A percentile compares a stretch with the other conserved stretches of the same genome.
Evolutionary conservation across 2,797 vertebrate species (phyloP).

Genomic region (Halcyon leucocephala): DNA sequence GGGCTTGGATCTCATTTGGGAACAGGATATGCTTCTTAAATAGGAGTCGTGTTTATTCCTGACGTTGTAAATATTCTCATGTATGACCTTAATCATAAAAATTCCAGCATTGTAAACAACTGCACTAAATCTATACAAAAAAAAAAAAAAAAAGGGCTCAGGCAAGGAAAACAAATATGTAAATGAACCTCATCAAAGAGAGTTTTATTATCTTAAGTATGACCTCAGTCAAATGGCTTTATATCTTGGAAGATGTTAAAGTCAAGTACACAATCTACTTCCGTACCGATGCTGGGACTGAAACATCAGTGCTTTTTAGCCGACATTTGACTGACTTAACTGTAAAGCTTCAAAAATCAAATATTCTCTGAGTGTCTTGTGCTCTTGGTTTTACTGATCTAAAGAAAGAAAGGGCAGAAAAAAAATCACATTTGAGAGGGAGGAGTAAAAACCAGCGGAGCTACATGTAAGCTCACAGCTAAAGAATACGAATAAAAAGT

Average conservation of each 20-base stretch:
- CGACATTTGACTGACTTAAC: neutral
- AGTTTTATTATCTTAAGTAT: slow-evolving; percentile 65
- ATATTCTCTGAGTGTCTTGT: neutral
- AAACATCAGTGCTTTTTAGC: neutral
- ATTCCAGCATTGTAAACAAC: slow-evolving; percentile 66
- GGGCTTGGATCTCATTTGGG: slow-evolving; percentile 56
- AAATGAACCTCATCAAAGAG: slow-evolving; percentile 71
- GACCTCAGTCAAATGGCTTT: slow-evolving; percentile 63
- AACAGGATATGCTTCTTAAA: slow-evolving; percentile 62
- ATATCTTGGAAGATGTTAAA: slow-evolving; percentile 45
- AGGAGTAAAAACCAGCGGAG: neutral
- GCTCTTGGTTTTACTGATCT: neutral
- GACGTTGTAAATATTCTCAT: slow-evolving; percentile 63
- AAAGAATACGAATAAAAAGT: neutral
- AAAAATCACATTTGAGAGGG: neutral
- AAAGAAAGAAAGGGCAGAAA: neutral
- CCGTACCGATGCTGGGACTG: neutral
- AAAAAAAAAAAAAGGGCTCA: slow-evolving; percentile 43
- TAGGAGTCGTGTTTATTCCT: slow-evolving; percentile 57
- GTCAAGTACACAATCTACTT: slow-evolving; percentile 36
- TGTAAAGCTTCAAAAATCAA: neutral
- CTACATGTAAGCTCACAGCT: neutral
- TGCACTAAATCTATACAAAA: slow-evolving; percentile 49
- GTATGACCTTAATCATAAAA: slow-evolving; percentile 72
- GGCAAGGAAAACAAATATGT: slow-evolving; percentile 75